Evolutionary conservation across 2,113 vertebrate genomes (phyloP).

Genomic region (Carlito syrichta): DNA sequence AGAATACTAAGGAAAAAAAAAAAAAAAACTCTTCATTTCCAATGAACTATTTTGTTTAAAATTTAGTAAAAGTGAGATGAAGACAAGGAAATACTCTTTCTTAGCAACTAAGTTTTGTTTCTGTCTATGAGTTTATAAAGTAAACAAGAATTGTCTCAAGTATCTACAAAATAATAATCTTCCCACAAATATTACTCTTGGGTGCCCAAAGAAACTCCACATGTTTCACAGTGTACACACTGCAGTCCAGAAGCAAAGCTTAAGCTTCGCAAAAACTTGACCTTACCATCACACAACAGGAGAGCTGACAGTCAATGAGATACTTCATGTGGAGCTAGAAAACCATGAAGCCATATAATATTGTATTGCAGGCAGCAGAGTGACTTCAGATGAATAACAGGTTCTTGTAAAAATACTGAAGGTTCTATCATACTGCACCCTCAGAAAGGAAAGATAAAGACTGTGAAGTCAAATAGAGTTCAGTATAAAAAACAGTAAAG

Average conservation of each 20-base stretch:
- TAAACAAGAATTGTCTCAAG: not conserved
- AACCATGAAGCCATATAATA: constrained; percentile 39
- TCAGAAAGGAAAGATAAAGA: constrained; percentile 68
- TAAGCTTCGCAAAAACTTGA: constrained; percentile 41
- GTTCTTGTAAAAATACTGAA: constrained; percentile 48
- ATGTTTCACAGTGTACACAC: constrained; percentile 55
- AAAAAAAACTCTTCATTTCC: not conserved
- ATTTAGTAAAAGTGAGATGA: not conserved
- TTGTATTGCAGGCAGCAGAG: not conserved
- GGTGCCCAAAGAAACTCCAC: not conserved
- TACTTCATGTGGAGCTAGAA: constrained; percentile 47
- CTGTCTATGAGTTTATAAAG: not conserved
- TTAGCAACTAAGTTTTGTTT: constrained; percentile 25
- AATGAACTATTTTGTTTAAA: not conserved
- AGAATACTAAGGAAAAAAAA: not conserved
- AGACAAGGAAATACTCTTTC: constrained; percentile 1
- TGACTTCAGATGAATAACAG: constrained; percentile 63
- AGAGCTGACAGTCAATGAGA: constrained; percentile 46
- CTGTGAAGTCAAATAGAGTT: constrained; percentile 61
- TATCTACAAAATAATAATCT: not conserved
- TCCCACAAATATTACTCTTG: not conserved
- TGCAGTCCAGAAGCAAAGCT: constrained; percentile 45
- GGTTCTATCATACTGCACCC: constrained; percentile 40
- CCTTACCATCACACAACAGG: not conserved
- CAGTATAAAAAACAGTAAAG: constrained; percentile 39